Evolutionary conservation across 1,140 invertebrate genomes (phyloP).

Genomic region (Metaphire vulgaris): DNA sequence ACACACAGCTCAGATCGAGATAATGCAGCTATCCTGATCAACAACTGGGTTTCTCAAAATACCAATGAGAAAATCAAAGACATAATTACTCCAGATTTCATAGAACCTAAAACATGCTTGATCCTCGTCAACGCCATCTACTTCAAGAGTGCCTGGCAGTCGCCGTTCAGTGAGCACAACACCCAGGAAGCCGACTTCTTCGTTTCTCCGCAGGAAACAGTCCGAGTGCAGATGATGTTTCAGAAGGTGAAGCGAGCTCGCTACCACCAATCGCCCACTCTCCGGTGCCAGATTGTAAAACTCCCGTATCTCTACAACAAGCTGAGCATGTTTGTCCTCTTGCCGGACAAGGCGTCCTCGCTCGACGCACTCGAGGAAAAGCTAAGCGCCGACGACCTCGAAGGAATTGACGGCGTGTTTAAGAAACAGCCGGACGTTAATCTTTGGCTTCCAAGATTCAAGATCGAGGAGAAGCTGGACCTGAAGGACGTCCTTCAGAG

Average conservation of each 20-base stretch:
- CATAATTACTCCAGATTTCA: not conserved
- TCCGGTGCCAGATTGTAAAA: conserved; percentile 64
- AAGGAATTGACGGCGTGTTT: conserved; percentile 32
- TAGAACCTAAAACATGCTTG: not conserved
- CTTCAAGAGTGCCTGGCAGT: conserved; percentile 3
- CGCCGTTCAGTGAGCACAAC: conserved; percentile 5
- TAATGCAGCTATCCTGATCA: not conserved
- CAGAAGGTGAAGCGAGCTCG: conserved; percentile 46
- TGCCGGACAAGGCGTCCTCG: conserved; percentile 55
- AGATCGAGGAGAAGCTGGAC: conserved; percentile 35
- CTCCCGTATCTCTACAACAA: conserved; percentile 63
- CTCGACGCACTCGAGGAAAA: conserved; percentile 50
- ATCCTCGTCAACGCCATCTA: conserved; percentile 7
- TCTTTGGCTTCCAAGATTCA: conserved; percentile 44
- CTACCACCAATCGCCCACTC: conserved; percentile 37
- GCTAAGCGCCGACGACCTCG: conserved; percentile 54
- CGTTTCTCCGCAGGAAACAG: conserved; percentile 39
- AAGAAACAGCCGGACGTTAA: conserved; percentile 30
- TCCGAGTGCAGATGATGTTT: conserved; percentile 47
- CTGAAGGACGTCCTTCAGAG: conserved; percentile 46
- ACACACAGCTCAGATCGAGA: not conserved
- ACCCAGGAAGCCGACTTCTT: conserved; percentile 53
- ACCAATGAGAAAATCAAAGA: conserved; percentile 5
- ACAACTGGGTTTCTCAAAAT: not conserved
- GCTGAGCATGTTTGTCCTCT: conserved; percentile 66